These are phyloP conservation scores for Orchestia grillus DNA, from an alignment of 1,140 invertebrate species.

Conservation along the genomic window DNA sequence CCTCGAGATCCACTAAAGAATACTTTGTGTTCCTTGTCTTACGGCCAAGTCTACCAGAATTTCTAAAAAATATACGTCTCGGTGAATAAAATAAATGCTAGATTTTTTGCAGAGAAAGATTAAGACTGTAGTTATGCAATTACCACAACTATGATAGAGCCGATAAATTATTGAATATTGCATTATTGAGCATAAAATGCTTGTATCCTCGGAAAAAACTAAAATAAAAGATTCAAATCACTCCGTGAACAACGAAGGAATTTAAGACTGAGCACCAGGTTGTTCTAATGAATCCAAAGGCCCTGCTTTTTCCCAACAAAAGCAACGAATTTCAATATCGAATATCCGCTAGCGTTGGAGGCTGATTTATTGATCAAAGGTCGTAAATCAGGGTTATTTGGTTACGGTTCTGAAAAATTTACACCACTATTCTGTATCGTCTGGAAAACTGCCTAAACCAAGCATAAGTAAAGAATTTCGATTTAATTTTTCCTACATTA, in stretches of 20 bases:
- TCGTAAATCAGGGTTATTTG: background rate
- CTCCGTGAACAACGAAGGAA: background rate
- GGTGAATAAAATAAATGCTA: too few species aligned
- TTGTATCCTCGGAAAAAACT: background rate
- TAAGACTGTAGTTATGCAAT: too few species aligned
- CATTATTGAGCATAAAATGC: too few species aligned
- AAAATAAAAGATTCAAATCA: background rate
- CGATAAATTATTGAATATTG: too few species aligned
- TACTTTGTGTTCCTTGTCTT: too few species aligned
- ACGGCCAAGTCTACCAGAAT: too few species aligned
- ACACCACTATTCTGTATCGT: background rate
- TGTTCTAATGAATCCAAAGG: background rate
- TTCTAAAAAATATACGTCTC: too few species aligned
- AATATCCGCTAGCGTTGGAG: background rate
- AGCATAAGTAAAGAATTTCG: background rate
- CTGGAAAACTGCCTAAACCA: background rate
- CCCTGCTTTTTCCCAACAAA: background rate
- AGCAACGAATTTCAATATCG: background rate
- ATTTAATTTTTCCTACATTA: background rate
- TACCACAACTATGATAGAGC: too few species aligned
- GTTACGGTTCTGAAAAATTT: background rate
- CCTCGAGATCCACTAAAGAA: too few species aligned
- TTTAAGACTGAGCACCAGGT: background rate
- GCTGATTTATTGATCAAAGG: background rate
- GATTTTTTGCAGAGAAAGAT: too few species aligned